Evolutionary conservation across 30 jellyfish, hydroid and myxozoan species (phyloP).

Genomic region (Chrysaora quinquecirrha): DNA sequence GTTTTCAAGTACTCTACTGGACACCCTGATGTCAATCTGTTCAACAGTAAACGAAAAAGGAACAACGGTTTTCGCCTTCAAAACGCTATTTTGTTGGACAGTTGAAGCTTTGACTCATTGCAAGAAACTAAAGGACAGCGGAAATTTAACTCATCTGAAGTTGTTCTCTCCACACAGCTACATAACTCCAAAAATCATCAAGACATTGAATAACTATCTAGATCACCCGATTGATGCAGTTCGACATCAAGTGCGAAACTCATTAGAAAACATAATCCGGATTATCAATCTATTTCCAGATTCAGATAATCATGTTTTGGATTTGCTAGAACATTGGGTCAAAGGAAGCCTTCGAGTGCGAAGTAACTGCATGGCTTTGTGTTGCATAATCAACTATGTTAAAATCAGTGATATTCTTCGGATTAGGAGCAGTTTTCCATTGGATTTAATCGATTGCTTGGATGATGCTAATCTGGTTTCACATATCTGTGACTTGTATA

Average conservation of each 20-base stretch:
- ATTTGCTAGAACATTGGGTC: slow-evolving; percentile 27
- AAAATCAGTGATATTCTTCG: slow-evolving; percentile 27
- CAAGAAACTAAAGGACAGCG: slow-evolving; percentile 1
- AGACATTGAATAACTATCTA: slow-evolving; percentile 44
- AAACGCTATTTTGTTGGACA: slow-evolving; percentile 64
- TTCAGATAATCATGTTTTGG: slow-evolving; percentile 28
- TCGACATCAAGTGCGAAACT: slow-evolving; percentile 71
- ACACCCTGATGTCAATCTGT: slow-evolving; percentile 42
- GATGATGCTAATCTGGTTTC: slow-evolving; percentile 72
- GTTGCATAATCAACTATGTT: slow-evolving; percentile 32
- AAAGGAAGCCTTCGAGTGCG: slow-evolving; percentile 53
- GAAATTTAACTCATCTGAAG: neutral
- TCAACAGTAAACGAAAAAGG: slow-evolving; percentile 59
- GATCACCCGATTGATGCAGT: slow-evolving; percentile 93
- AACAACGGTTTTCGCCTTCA: slow-evolving; percentile 66
- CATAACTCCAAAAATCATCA: slow-evolving; percentile 28
- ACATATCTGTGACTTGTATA: slow-evolving; percentile 79
- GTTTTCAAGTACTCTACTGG: slow-evolving; percentile 18
- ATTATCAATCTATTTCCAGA: slow-evolving; percentile 70
- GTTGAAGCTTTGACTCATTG: slow-evolving; percentile 53
- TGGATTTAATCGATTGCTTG: slow-evolving; percentile 60
- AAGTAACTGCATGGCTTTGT: slow-evolving; percentile 65
- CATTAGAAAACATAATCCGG: slow-evolving; percentile 63
- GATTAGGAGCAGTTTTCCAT: slow-evolving; percentile 44
- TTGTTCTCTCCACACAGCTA: slow-evolving; percentile 31